Conservation (phyloP, 2,797 vertebrate species). For the Adelosebastes latens region DNA sequence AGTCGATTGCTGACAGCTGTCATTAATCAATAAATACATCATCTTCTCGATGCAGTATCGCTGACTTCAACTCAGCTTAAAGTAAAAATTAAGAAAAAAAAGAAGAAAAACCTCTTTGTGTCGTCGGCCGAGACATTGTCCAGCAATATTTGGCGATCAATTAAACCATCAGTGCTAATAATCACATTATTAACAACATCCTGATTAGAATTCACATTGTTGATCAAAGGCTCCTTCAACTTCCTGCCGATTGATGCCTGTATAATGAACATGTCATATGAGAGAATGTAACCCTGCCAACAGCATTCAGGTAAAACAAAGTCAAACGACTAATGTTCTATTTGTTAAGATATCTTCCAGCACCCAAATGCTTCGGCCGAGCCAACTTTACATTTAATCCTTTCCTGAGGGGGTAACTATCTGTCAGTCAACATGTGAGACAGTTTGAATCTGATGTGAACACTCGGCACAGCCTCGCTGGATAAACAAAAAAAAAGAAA, state of each 20-base stretch:
- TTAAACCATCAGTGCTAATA: slow-evolving; percentile 5
- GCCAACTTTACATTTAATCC: neutral
- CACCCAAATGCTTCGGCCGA: neutral
- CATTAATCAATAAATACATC: slow-evolving; percentile 56
- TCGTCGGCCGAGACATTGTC: slow-evolving; percentile 59
- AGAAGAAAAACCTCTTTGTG: neutral
- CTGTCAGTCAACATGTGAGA: neutral
- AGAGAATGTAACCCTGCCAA: neutral
- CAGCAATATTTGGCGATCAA: slow-evolving; percentile 60
- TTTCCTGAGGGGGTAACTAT: neutral
- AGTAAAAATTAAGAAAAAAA: slow-evolving; percentile 11
- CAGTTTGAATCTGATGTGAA: neutral
- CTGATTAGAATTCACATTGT: slow-evolving; percentile 44
- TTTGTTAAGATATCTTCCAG: neutral
- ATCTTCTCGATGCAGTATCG: slow-evolving; percentile 12
- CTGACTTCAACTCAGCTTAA: slow-evolving; percentile 61
- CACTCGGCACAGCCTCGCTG: neutral
- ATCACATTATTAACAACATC: slow-evolving; percentile 3
- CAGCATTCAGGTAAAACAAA: neutral
- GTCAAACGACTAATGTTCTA: neutral
- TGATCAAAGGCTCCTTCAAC: neutral
- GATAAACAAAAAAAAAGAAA: neutral
- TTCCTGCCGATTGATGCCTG: neutral
- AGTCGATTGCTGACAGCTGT: neutral
- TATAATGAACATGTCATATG: neutral